These are phyloP conservation scores for Hymenopus coronatus DNA, from an alignment of 2,888 invertebrate species.

Conservation along the genomic window DNA sequence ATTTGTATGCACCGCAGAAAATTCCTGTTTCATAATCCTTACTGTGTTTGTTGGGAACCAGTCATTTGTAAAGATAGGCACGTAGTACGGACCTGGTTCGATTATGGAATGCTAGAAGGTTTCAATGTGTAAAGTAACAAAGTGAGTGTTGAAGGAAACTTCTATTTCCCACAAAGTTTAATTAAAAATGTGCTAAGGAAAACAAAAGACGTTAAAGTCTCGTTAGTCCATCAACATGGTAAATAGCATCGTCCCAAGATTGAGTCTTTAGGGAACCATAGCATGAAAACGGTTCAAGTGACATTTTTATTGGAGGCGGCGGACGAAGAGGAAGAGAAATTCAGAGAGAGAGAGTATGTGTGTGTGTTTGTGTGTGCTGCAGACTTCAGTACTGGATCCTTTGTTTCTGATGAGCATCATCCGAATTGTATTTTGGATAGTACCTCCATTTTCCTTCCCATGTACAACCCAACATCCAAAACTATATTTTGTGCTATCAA, in stretches of 20 bases:
- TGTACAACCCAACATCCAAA: too few species aligned
- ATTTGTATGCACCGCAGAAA: background rate
- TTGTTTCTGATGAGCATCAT: too few species aligned
- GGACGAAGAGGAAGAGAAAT: too few species aligned
- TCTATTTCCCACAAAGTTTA: background rate
- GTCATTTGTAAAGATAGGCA: background rate
- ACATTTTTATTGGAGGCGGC: background rate
- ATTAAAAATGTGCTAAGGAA: background rate
- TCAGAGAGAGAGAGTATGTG: too few species aligned
- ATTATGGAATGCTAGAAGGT: background rate
- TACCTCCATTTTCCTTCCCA: too few species aligned
- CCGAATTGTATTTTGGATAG: too few species aligned
- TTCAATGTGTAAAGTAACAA: background rate
- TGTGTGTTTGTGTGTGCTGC: too few species aligned
- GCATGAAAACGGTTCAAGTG: background rate
- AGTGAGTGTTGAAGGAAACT: background rate
- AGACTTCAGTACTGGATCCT: too few species aligned
- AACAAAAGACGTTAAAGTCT: background rate
- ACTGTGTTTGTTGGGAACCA: background rate
- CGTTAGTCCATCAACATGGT: background rate
- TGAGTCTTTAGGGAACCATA: background rate
- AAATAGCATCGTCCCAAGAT: background rate
- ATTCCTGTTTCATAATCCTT: background rate
- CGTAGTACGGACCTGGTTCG: background rate
- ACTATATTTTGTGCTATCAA: too few species aligned